phyloP scores from a whole-genome alignment of 2,797 vertebrate genomes.

The Karalla daura region DNA sequence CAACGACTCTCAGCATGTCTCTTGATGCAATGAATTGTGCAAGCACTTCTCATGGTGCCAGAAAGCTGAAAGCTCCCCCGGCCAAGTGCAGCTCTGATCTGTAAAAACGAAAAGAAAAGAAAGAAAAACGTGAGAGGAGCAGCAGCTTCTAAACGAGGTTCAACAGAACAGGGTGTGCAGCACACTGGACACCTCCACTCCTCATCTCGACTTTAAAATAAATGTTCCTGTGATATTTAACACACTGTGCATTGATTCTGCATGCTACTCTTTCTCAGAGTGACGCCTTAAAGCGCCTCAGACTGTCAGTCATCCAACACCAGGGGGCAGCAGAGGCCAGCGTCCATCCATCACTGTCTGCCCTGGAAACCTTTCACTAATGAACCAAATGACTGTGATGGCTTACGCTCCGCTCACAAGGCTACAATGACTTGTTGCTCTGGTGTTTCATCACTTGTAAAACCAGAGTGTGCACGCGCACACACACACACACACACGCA shows the following conservation, averaged over 20 bases:
- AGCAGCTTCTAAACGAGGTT: neutral
- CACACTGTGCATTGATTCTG: no score
- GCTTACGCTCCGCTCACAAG: no score
- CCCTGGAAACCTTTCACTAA: neutral
- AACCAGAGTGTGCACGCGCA: neutral
- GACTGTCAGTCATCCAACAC: slow-evolving; percentile 21
- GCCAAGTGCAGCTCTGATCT: neutral
- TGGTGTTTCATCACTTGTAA: neutral
- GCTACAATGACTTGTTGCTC: no score
- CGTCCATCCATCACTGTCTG: slow-evolving; percentile 13
- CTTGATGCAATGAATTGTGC: neutral
- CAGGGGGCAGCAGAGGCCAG: slow-evolving; percentile 62
- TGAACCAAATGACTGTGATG: slow-evolving; percentile 11
- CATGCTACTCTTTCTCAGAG: no score
- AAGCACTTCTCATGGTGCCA: neutral
- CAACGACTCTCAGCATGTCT: neutral
- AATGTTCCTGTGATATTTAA: neutral
- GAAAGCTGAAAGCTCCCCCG: neutral
- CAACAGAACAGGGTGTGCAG: no score
- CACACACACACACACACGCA: neutral
- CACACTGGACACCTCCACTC: no score
- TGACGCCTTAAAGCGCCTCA: no score
- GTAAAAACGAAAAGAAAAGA: neutral
- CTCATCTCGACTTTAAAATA: no score
- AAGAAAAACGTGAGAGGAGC: neutral